phyloP scores from a whole-genome alignment of 2,797 vertebrate species.

The Sebastes cheni region DNA sequence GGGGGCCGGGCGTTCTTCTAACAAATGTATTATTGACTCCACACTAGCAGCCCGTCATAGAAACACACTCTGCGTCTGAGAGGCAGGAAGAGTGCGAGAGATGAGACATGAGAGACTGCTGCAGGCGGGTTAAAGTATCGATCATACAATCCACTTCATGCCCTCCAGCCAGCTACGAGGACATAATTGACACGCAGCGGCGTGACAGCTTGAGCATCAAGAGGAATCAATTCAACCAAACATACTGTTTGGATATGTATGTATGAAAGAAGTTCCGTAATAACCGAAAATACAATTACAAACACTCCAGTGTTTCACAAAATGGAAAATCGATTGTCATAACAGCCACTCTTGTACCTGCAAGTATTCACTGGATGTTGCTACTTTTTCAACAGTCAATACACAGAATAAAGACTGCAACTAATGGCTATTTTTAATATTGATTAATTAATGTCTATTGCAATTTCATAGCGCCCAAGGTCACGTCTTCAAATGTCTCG shows the following conservation, averaged over 20 bases:
- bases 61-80: slow-evolving; percentile 40
- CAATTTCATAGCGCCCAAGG: not conserved
- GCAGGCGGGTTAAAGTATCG: slow-evolving; percentile 55
- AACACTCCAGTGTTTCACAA: slow-evolving; percentile 36
- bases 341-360: slow-evolving; percentile 10
- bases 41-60: slow-evolving; percentile 54
- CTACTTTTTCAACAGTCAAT: not conserved
- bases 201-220: slow-evolving; percentile 36
- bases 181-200: slow-evolving; percentile 50
- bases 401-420: not conserved
- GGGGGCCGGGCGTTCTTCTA: slow-evolving; percentile 38
- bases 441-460: not conserved
- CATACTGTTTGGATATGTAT: not conserved
- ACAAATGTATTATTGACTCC: slow-evolving; percentile 79
- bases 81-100: slow-evolving; percentile 25
- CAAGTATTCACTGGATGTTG: not conserved
- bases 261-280: not conserved
- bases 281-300: slow-evolving; percentile 34
- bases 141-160: slow-evolving; percentile 43
- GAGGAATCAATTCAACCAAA: slow-evolving; percentile 36
- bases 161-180: slow-evolving; percentile 39
- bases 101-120: slow-evolving; percentile 38
- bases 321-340: slow-evolving; percentile 61
- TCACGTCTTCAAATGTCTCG: not conserved
- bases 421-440: not conserved